Conservation (phyloP, 2,888 invertebrate genomes). For the Drosophila engyochracea region DNA sequence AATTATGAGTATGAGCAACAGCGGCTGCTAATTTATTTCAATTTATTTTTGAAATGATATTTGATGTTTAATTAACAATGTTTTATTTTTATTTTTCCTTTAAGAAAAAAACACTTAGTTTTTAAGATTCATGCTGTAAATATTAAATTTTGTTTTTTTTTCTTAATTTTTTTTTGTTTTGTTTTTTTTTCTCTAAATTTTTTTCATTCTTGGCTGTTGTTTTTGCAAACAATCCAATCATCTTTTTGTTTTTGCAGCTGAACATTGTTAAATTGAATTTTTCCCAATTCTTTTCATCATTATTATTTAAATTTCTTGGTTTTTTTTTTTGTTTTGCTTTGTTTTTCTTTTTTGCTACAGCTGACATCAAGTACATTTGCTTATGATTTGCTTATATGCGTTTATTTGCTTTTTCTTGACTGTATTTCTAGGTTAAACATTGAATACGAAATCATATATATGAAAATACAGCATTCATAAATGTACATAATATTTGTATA, state of each 20-base stretch:
- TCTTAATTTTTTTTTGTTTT: conserved; percentile 4
- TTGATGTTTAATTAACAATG: conserved; percentile 79
- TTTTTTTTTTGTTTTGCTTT: conserved; percentile 36
- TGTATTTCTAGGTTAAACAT: conserved; percentile 74
- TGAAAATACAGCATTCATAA: conserved; percentile 71
- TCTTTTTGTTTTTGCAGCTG: conserved; percentile 24
- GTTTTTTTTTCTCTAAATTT: conserved; percentile 9
- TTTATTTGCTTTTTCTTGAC: conserved; percentile 50
- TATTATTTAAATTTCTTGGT: conserved; percentile 45
- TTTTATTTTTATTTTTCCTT: conserved; percentile 70
- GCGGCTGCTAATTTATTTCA: conserved; percentile 59
- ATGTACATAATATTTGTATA: conserved; percentile 40
- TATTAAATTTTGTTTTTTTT: conserved; percentile 51
- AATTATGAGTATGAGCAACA: conserved; percentile 44
- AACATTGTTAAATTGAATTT: conserved; percentile 30
- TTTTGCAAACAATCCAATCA: conserved; percentile 21
- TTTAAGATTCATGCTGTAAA: conserved; percentile 73
- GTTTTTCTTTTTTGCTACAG: conserved; percentile 59
- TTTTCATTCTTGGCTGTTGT: conserved; percentile 11
- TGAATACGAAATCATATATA: conserved; percentile 71
- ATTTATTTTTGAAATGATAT: conserved; percentile 77
- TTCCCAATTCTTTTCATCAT: conserved; percentile 31
- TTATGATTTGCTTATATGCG: conserved; percentile 62
- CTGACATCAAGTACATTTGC: conserved; percentile 78
- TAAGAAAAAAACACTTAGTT: conserved; percentile 78